Evolutionary conservation across 2,797 vertebrate genomes (phyloP), one percentile per base, ranked within the genome.

Genomic region (Notolepis coatsorum): DNA sequence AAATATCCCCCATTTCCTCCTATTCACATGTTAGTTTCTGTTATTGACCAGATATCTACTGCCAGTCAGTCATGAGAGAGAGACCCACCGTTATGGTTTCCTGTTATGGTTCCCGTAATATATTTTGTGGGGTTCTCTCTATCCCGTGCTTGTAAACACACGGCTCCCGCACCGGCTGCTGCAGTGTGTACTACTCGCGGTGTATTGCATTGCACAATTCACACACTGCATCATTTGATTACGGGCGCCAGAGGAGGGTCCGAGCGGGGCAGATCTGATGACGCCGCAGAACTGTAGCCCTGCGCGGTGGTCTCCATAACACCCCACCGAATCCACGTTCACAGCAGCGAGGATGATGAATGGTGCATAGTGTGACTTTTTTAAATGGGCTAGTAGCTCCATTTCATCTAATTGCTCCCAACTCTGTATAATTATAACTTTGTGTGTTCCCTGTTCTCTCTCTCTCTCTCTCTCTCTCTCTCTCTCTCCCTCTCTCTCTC

Each of bases 251-350:
- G 71, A 68, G 72, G 73, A 80, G 58, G 71, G 77, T 83, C 75
- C 73, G 75, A 79, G 73, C 73, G 75, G 79, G 73, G 74, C 77
- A 81, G 71, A 84, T 81, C 66, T 87, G 85, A 84, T 84, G 84
- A 87, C 67, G 55, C 1, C 50, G 76, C 79, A 82, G 70, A 76
- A 77, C 53, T 55, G 42, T 33, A 64, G 79, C 75, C 74, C 37
- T 37, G 5, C 31, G 13, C 20, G 7, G 64, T 13, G 30, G 57
- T 77, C 80, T 82, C 61, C 24, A 83, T 77, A 77, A 78, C 75
- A 77, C 69, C 71, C 64, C 58, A 66, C 59, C 31, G 55, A 73
- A 55, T 73, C 52, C 78, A 35, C 62, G 63, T 68, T 71, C 68
- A 67, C 70, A 64, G 67, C 65, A 71, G 54, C 21, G 1, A 42